Conservation (phyloP, 2,888 invertebrate species). For the Clunio marinus region DNA sequence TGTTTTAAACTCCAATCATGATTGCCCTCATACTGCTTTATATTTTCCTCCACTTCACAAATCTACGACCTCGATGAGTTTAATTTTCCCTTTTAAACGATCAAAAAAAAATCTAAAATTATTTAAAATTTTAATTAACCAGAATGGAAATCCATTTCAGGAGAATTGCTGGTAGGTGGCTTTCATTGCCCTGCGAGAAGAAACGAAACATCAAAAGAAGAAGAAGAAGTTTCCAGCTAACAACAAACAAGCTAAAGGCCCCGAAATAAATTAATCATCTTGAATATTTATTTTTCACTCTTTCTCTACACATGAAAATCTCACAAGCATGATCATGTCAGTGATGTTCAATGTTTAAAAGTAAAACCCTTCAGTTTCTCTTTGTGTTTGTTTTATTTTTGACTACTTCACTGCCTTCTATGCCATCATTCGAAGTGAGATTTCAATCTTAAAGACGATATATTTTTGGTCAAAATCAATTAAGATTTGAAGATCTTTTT, state of each 20-base stretch:
- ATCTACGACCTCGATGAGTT: background rate
- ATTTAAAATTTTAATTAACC: constrained; percentile 11
- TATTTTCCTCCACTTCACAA: background rate
- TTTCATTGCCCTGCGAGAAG: constrained; percentile 19
- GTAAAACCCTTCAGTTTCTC: background rate
- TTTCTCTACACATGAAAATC: background rate
- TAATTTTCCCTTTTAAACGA: background rate
- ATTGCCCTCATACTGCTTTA: background rate
- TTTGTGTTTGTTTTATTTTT: background rate
- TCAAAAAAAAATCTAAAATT: background rate
- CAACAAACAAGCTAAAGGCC: constrained; percentile 1
- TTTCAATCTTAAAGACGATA: background rate
- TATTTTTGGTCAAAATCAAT: constrained; percentile 27
- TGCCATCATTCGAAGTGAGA: background rate
- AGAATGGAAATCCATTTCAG: background rate
- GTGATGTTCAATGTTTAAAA: background rate
- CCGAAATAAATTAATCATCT: constrained; percentile 19
- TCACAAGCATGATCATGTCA: background rate
- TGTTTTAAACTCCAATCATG: background rate
- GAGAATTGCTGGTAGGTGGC: constrained; percentile 23
- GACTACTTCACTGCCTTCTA: background rate
- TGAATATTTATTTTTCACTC: background rate
- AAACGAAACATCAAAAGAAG: constrained; percentile 22
- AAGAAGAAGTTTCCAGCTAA: constrained; percentile 21
- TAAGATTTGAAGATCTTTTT: background rate